Evolutionary conservation across 2,888 invertebrate species (phyloP), one percentile per base, ranked within the genome.

Genomic region (Mythimna vitellina): DNA sequence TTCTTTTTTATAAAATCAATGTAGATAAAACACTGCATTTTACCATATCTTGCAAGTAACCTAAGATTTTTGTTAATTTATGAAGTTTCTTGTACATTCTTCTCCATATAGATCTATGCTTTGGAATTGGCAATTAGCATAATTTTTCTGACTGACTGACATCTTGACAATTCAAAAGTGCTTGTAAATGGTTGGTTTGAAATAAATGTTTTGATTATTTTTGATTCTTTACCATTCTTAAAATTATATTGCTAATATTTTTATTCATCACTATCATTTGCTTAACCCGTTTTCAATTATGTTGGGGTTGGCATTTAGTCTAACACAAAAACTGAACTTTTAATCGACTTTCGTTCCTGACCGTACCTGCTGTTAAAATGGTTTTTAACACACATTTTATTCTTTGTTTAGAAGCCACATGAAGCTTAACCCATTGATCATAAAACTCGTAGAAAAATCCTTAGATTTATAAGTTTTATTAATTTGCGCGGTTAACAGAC

Each of bases 401-500:
- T 42, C 6, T 25, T 10, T 42, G 14, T 38, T 12, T 12, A 42
- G 12, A 64, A 42, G 22, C 29, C 49, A 54, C 54, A 12, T 58
- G 42, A 46, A 73, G 42, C 29, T 42, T 58, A 46, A n/a, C 53
- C 46, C 56, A 38, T 35, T 29, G n/a, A 53, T 38, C 29, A 38
- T 6, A 61, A 49, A 29, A 66, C 6, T 61, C 29, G 22, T 61
- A 42, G 42, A n/a, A 67, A 75, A 75, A 35, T 9, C 60, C 9
- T 53, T n/a, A 35, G 12, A 35, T 46, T 53, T 58, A 35, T 1
- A 38, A 12, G 25, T 38, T 20, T 53, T 38, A 64, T 1, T 25
- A 1, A 73, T 49, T 38, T 14, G 5, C 8, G 22, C 29, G 17
- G 12, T 20, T 32, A 17, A 46, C 25, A 2, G 29, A 29, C 17